Evolutionary conservation across 1,140 invertebrate genomes (phyloP), one percentile per base, ranked within the genome.

Genomic region (Trachymyrmex cornetzi): DNA sequence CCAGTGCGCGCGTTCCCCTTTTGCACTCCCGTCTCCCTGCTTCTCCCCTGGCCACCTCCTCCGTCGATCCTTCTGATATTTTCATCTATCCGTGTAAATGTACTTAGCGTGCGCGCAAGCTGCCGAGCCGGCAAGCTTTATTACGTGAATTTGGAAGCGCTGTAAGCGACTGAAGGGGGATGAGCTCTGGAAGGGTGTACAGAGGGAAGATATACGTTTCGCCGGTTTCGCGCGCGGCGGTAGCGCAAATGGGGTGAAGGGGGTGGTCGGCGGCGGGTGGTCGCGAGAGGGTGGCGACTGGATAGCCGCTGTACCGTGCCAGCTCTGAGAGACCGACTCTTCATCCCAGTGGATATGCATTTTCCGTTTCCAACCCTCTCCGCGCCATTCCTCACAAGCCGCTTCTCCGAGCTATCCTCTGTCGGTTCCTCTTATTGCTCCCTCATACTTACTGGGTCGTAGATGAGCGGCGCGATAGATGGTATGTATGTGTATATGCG

Each of bases 61-160:
- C 86, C 88, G 63, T 77, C 90, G 74, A 84, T 89, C 87, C 89
- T 90, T 88, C 88, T 86, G 88, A 88, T 91, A 91, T 90, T 91
- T 90, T 91, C 90, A 91, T 89, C 90, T 91, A 91, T 91, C 90
- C 90, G 88, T 91, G 86, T 91, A 91, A 91, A 91, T 91, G 90
- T 89, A 91, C 90, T 89, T 91, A 91, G 88, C 82, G 85, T 86
- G 87, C 75, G 72, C 86, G 86, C 82, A 77, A 85, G 66, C 69
- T 66, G 74, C 86, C 63, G 77, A 79, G 84, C 80, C 50, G 61
- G 87, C 82, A 71, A 85, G 90, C 90, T 91, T 91, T 91, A 91
- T 91, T 91, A 92, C 91, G 91, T 74, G 90, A 92, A 92, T 91
- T 92, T 91, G 91, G 87, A 91, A 91, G 87, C 89, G 80, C 61